Percentiles rank a stretch among this genome's conserved stretches.
phyloP scores from a whole-genome alignment of 2,797 vertebrate genomes.

The Tragopan temminckii region DNA sequence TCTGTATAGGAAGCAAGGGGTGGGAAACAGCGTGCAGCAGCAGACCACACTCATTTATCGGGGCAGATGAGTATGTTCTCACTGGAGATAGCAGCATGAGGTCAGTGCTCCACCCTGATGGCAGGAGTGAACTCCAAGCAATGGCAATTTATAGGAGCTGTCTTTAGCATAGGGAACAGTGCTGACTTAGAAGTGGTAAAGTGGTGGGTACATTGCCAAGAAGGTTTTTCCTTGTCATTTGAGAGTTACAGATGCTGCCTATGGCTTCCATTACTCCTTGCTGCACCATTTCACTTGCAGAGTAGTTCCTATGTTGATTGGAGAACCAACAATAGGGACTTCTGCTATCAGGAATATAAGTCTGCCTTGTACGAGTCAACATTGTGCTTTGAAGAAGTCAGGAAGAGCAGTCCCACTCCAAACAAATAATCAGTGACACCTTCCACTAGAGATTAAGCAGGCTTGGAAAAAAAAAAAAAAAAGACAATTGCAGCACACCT shows the following conservation, averaged over 20 bases:
- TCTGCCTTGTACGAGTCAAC: not conserved
- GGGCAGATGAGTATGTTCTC: not conserved
- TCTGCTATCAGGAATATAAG: not conserved
- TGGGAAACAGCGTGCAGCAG: not conserved
- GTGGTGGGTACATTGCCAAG: not conserved
- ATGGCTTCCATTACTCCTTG: not conserved
- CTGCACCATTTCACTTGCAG: not conserved
- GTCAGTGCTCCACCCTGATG: not conserved
- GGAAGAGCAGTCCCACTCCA: not conserved
- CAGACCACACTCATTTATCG: not conserved
- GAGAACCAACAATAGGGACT: not conserved
- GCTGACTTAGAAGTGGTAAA: not conserved
- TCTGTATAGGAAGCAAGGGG: not conserved
- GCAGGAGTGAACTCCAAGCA: constrained; percentile 25
- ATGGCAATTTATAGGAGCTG: constrained; percentile 28
- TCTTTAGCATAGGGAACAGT: not conserved
- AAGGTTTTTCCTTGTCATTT: not conserved
- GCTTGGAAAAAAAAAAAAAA: not conserved
- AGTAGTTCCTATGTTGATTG: not conserved
- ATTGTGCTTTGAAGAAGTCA: not conserved
- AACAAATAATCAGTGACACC: not conserved
- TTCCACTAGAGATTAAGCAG: constrained; percentile 20
- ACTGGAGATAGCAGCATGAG: rapidly evolving
- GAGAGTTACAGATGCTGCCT: not conserved
- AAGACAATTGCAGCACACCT: not conserved